These are phyloP conservation scores for Melinopterus prodromus DNA, from an alignment of 2,888 invertebrate species.

Conservation along the genomic window DNA sequence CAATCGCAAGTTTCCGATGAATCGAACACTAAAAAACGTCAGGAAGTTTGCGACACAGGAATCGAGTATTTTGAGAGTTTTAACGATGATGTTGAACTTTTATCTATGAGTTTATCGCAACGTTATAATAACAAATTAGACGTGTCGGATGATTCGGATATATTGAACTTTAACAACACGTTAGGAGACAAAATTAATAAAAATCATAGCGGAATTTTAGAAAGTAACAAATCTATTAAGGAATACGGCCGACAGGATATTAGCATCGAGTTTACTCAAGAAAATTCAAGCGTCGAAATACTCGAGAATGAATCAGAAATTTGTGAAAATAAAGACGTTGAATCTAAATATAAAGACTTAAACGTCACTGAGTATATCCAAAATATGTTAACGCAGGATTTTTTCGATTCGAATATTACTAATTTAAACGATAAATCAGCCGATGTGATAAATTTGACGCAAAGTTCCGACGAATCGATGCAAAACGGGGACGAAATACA, in stretches of 20 bases:
- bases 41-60: conserved; percentile 42
- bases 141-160: neutral
- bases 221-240: neutral
- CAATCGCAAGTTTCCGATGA: neutral
- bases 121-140: neutral
- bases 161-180: too few relatives aligned
- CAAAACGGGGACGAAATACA: too few relatives aligned
- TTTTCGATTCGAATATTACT: neutral
- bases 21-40: conserved; percentile 18
- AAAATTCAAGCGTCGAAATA: neutral
- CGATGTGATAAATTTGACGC: conserved; percentile 35
- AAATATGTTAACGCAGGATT: neutral
- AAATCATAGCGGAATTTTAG: neutral
- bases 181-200: neutral
- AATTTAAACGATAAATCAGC: conserved; percentile 26
- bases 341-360: neutral
- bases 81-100: conserved; percentile 36
- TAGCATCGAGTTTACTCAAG: neutral
- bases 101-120: conserved; percentile 20
- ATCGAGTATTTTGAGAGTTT: conserved; percentile 51
- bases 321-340: neutral
- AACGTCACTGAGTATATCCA: neutral
- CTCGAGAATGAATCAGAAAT: neutral
- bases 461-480: conserved; percentile 29
- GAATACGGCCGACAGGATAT: neutral